phyloP scores from a whole-genome alignment of 2,113 vertebrate genomes.

The Xiphias gladius region DNA sequence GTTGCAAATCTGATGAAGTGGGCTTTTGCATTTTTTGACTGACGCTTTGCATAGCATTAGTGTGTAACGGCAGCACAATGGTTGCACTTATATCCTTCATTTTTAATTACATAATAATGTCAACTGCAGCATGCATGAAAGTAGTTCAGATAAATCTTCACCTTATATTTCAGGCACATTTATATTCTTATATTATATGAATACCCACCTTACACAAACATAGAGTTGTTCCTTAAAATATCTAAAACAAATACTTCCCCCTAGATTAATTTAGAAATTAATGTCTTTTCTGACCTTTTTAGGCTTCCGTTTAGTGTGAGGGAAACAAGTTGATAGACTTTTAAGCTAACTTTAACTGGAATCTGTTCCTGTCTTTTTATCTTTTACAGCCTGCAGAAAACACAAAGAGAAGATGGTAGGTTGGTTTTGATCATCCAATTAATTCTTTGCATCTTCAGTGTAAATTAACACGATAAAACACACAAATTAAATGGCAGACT shows the following conservation, averaged over 20 bases:
- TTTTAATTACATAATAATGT: background rate
- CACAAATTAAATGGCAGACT: background rate
- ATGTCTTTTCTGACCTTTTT: background rate
- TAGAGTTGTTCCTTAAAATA: background rate
- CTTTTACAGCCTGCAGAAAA: constrained; percentile 65
- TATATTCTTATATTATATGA: background rate
- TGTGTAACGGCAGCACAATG: background rate
- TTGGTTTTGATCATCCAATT: constrained; percentile 12
- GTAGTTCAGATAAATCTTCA: background rate
- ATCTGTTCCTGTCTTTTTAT: constrained; percentile 12
- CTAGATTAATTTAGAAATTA: background rate
- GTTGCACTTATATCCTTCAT: background rate
- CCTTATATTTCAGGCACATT: background rate
- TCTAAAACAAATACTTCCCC: background rate
- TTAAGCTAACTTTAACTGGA: background rate
- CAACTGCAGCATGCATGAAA: too few species aligned
- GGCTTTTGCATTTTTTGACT: background rate
- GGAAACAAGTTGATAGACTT: background rate
- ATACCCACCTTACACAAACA: too few species aligned
- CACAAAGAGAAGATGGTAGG: constrained; percentile 73
- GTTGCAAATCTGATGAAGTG: background rate
- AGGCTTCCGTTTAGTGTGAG: background rate
- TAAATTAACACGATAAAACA: background rate
- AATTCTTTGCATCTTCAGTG: background rate
- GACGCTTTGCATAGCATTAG: background rate